These are phyloP conservation scores for Bombus affinis DNA, from an alignment of 1,140 invertebrate species.

Conservation along the genomic window DNA sequence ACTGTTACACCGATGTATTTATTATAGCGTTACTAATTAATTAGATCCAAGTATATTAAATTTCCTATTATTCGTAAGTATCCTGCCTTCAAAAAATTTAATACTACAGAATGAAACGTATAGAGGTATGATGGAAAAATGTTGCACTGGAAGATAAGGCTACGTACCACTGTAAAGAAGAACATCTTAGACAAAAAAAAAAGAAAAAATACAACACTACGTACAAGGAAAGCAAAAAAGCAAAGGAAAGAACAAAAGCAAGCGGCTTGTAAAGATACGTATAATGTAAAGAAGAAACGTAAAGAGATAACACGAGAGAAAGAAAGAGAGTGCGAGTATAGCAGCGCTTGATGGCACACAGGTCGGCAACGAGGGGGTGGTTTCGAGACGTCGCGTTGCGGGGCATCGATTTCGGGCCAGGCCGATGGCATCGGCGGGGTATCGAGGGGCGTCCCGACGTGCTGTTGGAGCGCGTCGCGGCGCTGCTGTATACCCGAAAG, in stretches of 20 bases:
- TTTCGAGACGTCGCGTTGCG: constrained; percentile 68
- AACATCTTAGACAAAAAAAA: no score
- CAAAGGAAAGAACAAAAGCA: neutral
- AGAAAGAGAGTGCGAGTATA: constrained; percentile 56
- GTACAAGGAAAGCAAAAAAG: neutral
- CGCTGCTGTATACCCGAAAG: constrained; percentile 45
- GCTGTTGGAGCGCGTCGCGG: constrained; percentile 47
- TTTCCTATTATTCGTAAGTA: no score
- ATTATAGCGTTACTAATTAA: no score
- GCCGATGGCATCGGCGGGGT: constrained; percentile 68
- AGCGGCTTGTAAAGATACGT: neutral
- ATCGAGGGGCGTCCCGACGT: constrained; percentile 58
- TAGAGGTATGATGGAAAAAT: no score
- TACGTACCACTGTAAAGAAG: no score
- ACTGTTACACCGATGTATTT: no score
- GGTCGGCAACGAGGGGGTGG: constrained; percentile 68
- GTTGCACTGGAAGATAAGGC: no score
- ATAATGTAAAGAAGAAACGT: neutral
- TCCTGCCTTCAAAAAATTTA: no score
- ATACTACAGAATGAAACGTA: no score
- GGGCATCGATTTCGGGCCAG: constrained; percentile 69
- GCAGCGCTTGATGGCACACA: constrained; percentile 66
- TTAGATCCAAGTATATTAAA: no score
- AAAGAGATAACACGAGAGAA: neutral
- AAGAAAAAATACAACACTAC: no score